phyloP scores from a whole-genome alignment of 35 echinoderm and acorn worm species.

The Apostichopus parvimensis region DNA sequence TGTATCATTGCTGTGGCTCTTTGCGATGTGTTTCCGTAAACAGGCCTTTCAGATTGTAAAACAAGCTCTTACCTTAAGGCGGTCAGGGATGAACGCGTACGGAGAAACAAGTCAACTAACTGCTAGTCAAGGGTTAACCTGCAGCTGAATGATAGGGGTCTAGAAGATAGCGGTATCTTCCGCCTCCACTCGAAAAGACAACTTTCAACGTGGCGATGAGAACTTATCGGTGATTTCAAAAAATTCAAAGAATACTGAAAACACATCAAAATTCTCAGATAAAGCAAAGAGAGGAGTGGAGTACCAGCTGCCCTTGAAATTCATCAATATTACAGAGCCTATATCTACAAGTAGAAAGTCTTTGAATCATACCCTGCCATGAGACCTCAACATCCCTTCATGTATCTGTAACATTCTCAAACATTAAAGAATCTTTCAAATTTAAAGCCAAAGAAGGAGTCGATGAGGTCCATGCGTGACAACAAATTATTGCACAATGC shows the following conservation, averaged over 20 bases:
- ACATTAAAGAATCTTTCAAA: too few relatives aligned
- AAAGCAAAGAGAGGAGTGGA: not conserved
- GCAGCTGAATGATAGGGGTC: conserved; percentile 7
- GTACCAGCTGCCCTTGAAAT: too few relatives aligned
- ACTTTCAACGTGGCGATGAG: not conserved
- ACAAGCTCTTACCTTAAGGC: conserved; percentile 15
- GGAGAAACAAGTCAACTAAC: not conserved
- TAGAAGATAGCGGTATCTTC: not conserved
- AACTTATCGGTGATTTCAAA: not conserved
- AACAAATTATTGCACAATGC: too few relatives aligned
- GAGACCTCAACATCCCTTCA: too few relatives aligned
- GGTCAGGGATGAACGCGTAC: not conserved
- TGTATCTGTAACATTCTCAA: too few relatives aligned
- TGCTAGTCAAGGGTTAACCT: too few relatives aligned
- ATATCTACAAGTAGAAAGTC: too few relatives aligned
- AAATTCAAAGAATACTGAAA: not conserved
- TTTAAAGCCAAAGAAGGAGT: too few relatives aligned
- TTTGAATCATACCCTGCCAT: too few relatives aligned
- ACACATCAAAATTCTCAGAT: not conserved
- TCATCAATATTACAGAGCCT: too few relatives aligned
- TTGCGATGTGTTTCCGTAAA: conserved; percentile 12
- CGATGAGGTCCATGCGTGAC: too few relatives aligned
- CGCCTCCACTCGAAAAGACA: not conserved
- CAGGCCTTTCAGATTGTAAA: conserved; percentile 27
- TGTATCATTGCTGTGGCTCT: not conserved